Base-by-base conservation (phyloP, 2,888 invertebrate genomes). In the Acronicta leporina region DNA sequence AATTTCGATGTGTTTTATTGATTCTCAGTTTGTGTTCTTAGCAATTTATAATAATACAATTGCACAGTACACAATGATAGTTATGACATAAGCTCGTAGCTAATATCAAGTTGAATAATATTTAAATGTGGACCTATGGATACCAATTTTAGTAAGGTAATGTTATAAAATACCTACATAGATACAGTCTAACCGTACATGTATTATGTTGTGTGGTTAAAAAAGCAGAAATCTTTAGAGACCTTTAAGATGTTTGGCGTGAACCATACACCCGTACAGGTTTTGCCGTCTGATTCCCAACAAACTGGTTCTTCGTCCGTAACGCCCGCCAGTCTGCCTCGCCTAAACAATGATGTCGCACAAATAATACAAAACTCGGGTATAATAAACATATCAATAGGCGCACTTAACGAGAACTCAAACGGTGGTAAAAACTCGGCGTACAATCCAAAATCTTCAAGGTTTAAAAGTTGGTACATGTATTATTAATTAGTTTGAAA, bases 321-420 rank as follows among this genome's bases (percentile, higher is more conserved):
- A 91, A 86, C 88, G 92, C 90, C 92, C 90, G 91, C 86, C 73
- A 87, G 92, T 91, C 92, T 92, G 87, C 86, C 84, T 85, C 83
- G 81, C 84, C 88, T 86, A 83, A 83, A 80, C 83, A 79, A 70
- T 73, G 62, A 71, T 68, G 60, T 62, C 64, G 62, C 75, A 81
- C 85, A 87, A 87, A 89, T 84, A 84, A 81, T 73, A 79, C 71
- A 74, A 72, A 73, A 77, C 80, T 66, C 60, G 76, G 76, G 73
- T 79, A 70, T 63, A 73, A 79, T 69, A 77, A 76, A 81, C 75
- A 75, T 80, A 77, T 79, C 77, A 78, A 77, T 76, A 64, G 66
- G 42, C 64, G 54, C 61, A 64, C 59, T 65, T 62, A 65, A 73
- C 65, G 54, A 78, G 72, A 68, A 68, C 46, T 50, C 33, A 2